Conservation (phyloP, 2,113 vertebrate species). For the Columba livia region DNA sequence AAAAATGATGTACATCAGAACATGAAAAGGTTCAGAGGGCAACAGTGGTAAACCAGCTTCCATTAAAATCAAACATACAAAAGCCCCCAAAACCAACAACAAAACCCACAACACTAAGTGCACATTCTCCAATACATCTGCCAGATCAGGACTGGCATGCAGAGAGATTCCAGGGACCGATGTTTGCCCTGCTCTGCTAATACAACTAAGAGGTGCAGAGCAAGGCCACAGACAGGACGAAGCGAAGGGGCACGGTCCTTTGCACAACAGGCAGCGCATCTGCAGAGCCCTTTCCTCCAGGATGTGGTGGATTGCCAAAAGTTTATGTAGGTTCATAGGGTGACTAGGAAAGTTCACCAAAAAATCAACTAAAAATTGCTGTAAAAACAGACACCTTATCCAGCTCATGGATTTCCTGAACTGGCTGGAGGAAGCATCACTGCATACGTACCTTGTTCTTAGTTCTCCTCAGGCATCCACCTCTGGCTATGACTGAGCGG, state of each 20-base stretch:
- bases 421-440: not conserved
- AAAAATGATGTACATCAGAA: not conserved
- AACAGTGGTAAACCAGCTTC: not conserved
- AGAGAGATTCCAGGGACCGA: not conserved
- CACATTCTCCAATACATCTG: not conserved
- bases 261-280: not conserved
- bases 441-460: rapidly evolving
- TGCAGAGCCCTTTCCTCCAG: not conserved
- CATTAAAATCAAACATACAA: not conserved
- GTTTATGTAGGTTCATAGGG: not conserved
- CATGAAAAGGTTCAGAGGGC: not conserved
- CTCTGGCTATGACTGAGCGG: not conserved
- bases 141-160: not conserved
- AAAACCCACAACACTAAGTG: rapidly evolving
- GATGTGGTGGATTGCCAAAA: not conserved
- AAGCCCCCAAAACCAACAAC: not conserved
- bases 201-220: not conserved
- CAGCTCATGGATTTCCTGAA: not conserved
- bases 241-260: not conserved
- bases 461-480: not conserved
- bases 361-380: not conserved
- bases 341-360: not conserved
- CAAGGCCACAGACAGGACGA: not conserved
- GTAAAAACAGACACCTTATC: not conserved
- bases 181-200: not conserved